Conservation (phyloP, 2,113 vertebrate species). For the Patagioenas fasciata region DNA sequence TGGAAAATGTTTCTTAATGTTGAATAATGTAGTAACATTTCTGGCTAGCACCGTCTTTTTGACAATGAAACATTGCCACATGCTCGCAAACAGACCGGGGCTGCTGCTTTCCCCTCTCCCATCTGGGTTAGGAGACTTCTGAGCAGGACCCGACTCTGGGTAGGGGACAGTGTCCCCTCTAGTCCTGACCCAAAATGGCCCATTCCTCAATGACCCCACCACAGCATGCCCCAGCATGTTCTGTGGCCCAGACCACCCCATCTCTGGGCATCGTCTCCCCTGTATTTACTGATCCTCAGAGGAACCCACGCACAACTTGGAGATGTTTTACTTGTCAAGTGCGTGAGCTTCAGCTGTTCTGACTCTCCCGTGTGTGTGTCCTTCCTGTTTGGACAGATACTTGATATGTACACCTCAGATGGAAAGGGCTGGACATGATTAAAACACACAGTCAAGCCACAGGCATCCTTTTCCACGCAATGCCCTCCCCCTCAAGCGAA, state of each 20-base stretch:
- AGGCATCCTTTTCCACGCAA: not conserved
- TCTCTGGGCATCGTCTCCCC: not conserved
- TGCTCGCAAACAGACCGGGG: not conserved
- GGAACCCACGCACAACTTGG: not conserved
- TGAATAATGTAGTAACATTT: slow-evolving; percentile 62
- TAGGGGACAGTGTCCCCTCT: not conserved
- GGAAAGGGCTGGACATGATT: slow-evolving; percentile 28
- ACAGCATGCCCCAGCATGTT: rapidly evolving
- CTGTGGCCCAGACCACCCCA: rapidly evolving
- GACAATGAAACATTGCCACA: slow-evolving; percentile 21
- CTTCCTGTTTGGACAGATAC: slow-evolving; percentile 57
- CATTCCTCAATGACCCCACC: not conserved
- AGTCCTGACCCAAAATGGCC: rapidly evolving
- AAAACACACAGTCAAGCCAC: not conserved
- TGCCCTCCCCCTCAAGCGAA: not conserved
- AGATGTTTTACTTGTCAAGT: not conserved
- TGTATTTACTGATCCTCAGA: not conserved
- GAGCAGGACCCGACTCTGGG: not conserved
- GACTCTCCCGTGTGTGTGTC: not conserved
- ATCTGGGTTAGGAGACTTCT: not conserved
- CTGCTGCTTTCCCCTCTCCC: not conserved
- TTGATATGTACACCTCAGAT: slow-evolving; percentile 37
- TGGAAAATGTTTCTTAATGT: slow-evolving; percentile 59
- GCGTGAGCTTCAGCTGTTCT: slow-evolving; percentile 15
- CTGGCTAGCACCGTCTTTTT: slow-evolving; percentile 29